Conservation (phyloP, 2,888 invertebrate species). For the Chymomyza amoena region DNA sequence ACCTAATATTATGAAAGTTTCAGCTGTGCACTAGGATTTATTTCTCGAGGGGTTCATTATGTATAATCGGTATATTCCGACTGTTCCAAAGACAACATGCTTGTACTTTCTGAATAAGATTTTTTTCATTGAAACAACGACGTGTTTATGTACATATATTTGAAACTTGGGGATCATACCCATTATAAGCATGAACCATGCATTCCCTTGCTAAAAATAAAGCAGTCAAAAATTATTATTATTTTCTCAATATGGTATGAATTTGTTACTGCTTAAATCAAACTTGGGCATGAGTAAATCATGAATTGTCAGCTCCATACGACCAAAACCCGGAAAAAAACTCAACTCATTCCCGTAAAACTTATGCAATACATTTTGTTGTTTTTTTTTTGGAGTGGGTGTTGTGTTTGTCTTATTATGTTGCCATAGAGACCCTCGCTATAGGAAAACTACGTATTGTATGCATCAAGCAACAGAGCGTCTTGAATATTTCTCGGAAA, state of each 20-base stretch:
- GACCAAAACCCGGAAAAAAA: not conserved
- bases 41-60: too few species aligned
- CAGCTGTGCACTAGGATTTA: too few species aligned
- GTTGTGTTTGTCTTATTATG: not conserved
- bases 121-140: too few species aligned
- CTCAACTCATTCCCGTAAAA: not conserved
- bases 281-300: too few species aligned
- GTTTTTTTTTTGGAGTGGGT: not conserved
- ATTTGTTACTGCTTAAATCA: constrained; percentile 37
- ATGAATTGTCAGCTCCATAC: not conserved
- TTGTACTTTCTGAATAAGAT: too few species aligned
- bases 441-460: not conserved
- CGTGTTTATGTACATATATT: too few species aligned
- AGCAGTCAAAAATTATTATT: constrained; percentile 31
- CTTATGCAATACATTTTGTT: not conserved
- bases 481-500: constrained; percentile 58
- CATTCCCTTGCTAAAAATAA: too few species aligned
- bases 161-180: too few species aligned
- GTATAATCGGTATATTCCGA: too few species aligned
- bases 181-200: too few species aligned
- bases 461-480: not conserved
- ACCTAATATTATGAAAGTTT: too few species aligned
- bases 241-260: constrained; percentile 48
- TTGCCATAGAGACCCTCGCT: not conserved
- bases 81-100: too few species aligned